These are phyloP conservation scores for Chaetodon trifascialis DNA, from an alignment of 2,113 vertebrate species.

Conservation along the genomic window DNA sequence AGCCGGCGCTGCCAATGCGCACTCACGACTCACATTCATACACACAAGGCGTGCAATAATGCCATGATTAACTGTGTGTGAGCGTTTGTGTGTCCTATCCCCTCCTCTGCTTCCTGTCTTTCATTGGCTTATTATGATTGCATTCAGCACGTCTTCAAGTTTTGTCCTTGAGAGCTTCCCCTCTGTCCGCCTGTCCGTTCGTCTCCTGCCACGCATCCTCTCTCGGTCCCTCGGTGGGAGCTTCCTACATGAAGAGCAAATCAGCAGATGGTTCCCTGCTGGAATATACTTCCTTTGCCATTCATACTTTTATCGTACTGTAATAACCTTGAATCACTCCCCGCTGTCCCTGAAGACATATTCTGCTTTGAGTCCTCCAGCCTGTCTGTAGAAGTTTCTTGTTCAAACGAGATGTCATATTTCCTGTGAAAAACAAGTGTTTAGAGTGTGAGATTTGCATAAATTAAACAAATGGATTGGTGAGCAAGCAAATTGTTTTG, in stretches of 20 bases:
- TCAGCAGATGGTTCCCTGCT: constrained; percentile 77
- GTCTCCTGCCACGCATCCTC: constrained; percentile 47
- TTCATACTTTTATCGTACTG: constrained; percentile 49
- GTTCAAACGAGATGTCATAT: constrained; percentile 48
- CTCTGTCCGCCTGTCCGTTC: constrained; percentile 23
- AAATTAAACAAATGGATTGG: constrained; percentile 41
- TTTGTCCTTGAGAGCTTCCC: constrained; percentile 75
- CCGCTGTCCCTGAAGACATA: constrained; percentile 20
- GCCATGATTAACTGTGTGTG: constrained; percentile 35
- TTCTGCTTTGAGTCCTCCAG: constrained; percentile 46
- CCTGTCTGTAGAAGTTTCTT: constrained; percentile 28
- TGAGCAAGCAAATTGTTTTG: constrained; percentile 27
- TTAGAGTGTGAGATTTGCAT: constrained; percentile 30
- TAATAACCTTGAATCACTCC: constrained; percentile 63
- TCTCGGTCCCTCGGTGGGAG: constrained; percentile 59
- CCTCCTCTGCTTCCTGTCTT: constrained; percentile 53
- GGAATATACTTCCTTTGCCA: constrained; percentile 65
- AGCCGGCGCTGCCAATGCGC: constrained; percentile 34
- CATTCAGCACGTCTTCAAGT: constrained; percentile 17
- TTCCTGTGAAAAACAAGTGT: constrained; percentile 22
- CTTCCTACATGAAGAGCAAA: constrained; percentile 51
- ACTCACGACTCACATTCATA: constrained; percentile 25
- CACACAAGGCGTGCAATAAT: constrained; percentile 38
- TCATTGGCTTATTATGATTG: constrained; percentile 15
- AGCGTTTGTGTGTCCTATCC: constrained; percentile 17